These are phyloP conservation scores for Dioctria linearis DNA, from an alignment of 2,888 invertebrate species.

Conservation along the genomic window DNA sequence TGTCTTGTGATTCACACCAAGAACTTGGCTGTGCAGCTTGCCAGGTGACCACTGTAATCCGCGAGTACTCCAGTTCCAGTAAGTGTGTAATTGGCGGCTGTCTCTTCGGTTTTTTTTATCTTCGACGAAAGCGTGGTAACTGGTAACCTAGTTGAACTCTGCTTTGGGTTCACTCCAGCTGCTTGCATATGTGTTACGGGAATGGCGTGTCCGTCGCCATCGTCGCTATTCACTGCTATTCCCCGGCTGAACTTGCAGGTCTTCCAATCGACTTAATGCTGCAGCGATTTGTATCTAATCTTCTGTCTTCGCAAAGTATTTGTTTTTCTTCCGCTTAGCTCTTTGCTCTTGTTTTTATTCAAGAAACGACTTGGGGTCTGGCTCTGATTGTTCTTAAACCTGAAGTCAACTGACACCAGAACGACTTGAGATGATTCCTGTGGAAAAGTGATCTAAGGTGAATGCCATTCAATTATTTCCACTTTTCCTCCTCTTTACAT, in stretches of 20 bases:
- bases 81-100: no score
- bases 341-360: slow-evolving; percentile 5
- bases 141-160: slow-evolving; percentile 24
- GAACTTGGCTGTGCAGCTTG: not conserved
- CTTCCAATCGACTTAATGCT: slow-evolving; percentile 7
- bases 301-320: not conserved
- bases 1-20: not conserved
- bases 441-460: slow-evolving; percentile 36
- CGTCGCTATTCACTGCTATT: not conserved
- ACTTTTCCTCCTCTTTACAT: slow-evolving; percentile 1
- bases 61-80: not conserved
- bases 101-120: not conserved
- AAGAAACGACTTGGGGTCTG: not conserved
- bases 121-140: not conserved
- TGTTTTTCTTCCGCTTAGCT: not conserved
- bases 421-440: slow-evolving; percentile 15
- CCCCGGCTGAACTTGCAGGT: slow-evolving; percentile 17
- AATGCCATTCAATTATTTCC: slow-evolving; percentile 34
- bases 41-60: slow-evolving; percentile 1
- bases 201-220: not conserved
- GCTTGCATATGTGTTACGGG: not conserved
- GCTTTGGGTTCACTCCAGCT: not conserved
- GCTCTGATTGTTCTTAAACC: not conserved
- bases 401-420: slow-evolving; percentile 20
- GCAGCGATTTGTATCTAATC: slow-evolving; percentile 31